Base-by-base conservation (phyloP, 2,113 vertebrate genomes). In the Plecturocebus donacophilus region DNA sequence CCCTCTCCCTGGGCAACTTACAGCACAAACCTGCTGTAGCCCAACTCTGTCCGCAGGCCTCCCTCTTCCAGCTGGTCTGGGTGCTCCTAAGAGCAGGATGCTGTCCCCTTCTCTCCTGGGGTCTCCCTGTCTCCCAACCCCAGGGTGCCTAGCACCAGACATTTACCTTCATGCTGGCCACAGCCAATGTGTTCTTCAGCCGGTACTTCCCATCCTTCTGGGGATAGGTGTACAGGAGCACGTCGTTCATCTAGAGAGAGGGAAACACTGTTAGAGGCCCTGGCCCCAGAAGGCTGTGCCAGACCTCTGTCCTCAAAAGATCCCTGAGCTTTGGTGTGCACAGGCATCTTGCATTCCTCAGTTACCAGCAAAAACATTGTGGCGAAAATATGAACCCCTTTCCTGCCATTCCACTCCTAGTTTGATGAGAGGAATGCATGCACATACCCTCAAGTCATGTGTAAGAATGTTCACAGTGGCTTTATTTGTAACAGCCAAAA, bases 141-240 rank as follows among this genome's bases (percentile, higher is more conserved):
- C 64, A 20, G 95, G 70, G 42, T 20, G 10, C 42, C 66, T 12
- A 16, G 21, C 13, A 11, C 71, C 45, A 3, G 25, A 45, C 45
- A 19, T 45, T 97, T 98, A 99, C 99, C 99, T 99, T 99, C 98
- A 99, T 99, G 86, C 98, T 99, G 93, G 99, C 99, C 80, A 99
- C 98, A 2, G 98, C 92, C 93, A 99, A 98, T 0, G 99, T 99
- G 91, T 99, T 99, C 98, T 99, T 99, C 97, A 99, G 98, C 93
- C 98, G 98, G 98, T 99, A 99, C 98, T 99, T 99, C 49, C 99
- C 99, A 21, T 99, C 99, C 98, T 99, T 99, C 98, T 99, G 99
- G 81, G 99, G 99, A 96, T 99, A 99, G 0, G 99, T 99, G 98
- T 99, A 99, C 40, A 99, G 99, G 95, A 99, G 98, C 91, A 99